Percentiles rank a stretch among this genome's conserved stretches.
These are phyloP conservation scores for Ceratosolen solmsi DNA, from an alignment of 1,140 invertebrate genomes.

Conservation along the genomic window DNA sequence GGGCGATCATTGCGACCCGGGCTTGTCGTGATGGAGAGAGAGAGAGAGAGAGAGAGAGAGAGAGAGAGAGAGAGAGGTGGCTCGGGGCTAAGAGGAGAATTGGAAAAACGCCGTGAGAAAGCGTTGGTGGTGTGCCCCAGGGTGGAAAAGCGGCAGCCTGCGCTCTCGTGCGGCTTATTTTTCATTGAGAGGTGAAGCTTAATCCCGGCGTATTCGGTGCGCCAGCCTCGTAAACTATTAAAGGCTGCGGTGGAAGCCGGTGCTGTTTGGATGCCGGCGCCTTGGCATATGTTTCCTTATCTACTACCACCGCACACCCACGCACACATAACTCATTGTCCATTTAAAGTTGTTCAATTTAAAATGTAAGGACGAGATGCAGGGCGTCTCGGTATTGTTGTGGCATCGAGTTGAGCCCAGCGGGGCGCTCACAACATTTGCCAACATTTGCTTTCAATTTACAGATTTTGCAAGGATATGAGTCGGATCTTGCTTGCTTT, in stretches of 20 bases:
- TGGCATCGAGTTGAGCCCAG: too few species aligned
- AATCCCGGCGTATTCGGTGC: too few species aligned
- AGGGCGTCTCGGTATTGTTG: too few species aligned
- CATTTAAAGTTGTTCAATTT: not conserved
- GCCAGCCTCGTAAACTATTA: conserved; percentile 1
- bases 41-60: not conserved
- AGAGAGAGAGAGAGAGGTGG: not conserved
- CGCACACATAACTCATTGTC: not conserved
- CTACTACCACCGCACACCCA: too few species aligned
- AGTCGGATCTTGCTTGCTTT: too few species aligned
- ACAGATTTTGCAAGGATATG: not conserved
- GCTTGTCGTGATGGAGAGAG: too few species aligned
- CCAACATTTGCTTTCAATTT: conserved; percentile 1
- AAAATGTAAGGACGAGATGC: not conserved
- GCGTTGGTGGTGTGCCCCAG: not conserved
- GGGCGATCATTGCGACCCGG: conserved; percentile 25
- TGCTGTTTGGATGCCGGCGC: not conserved
- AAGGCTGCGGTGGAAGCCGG: not conserved
- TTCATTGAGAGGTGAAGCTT: not conserved
- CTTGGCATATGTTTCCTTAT: too few species aligned
- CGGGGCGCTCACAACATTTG: too few species aligned
- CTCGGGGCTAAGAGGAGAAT: not conserved
- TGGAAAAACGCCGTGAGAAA: not conserved
- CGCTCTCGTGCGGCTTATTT: conserved; percentile 6
- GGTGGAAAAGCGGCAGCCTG: not conserved